A percentile compares a stretch with the other conserved stretches of the same genome.
phyloP scores from a whole-genome alignment of 2,113 vertebrate genomes.

The Scophthalmus maximus region DNA sequence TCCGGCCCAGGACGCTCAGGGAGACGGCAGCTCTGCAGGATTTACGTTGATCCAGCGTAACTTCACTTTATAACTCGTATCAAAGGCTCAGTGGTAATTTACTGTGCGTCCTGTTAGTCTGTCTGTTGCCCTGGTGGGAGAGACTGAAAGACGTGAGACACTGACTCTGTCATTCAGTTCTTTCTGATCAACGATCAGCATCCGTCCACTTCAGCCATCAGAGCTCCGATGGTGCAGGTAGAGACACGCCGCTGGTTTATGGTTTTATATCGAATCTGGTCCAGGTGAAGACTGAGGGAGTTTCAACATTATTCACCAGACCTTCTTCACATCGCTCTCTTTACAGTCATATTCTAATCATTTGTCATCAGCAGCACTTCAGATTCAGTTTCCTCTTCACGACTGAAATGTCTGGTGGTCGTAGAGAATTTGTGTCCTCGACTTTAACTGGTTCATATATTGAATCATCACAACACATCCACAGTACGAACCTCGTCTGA shows the following conservation, averaged over 20 bases:
- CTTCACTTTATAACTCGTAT: constrained; percentile 32
- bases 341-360: too few relatives aligned
- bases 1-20: constrained; percentile 35
- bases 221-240: background rate
- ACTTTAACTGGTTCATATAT: too few relatives aligned
- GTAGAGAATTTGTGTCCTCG: too few relatives aligned
- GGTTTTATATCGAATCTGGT: too few relatives aligned
- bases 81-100: constrained; percentile 49
- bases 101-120: constrained; percentile 14
- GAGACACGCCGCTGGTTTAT: constrained; percentile 48
- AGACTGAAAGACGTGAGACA: constrained; percentile 45
- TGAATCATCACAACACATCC: too few relatives aligned
- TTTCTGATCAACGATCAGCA: constrained; percentile 54
- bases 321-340: too few relatives aligned
- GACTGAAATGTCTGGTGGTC: too few relatives aligned
- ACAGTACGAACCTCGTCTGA: too few relatives aligned
- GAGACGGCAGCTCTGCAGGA: constrained; percentile 29
- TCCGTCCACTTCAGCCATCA: constrained; percentile 47
- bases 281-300: background rate
- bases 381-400: too few relatives aligned
- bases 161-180: constrained; percentile 25
- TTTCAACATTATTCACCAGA: background rate
- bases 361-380: too few relatives aligned
- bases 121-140: constrained; percentile 29
- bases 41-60: constrained; percentile 55